These are phyloP conservation scores for Rattus rattus DNA, from an alignment of 2,113 vertebrate genomes.

Conservation along the genomic window DNA sequence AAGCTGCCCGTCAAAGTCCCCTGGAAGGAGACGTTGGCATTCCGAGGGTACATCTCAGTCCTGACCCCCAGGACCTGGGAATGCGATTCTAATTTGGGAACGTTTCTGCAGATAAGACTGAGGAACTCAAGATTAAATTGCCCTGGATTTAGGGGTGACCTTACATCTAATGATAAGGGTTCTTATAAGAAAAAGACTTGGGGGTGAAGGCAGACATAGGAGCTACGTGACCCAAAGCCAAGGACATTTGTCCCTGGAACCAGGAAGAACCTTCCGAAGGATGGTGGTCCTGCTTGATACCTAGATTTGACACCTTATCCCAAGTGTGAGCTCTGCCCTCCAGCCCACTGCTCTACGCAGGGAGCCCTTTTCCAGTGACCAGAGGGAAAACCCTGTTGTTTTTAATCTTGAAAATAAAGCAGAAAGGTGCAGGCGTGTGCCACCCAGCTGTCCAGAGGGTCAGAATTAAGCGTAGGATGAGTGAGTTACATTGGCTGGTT, in stretches of 20 bases:
- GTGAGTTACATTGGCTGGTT: neutral
- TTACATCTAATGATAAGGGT: neutral
- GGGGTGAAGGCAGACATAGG: neutral
- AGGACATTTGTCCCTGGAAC: neutral
- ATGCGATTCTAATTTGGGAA: neutral
- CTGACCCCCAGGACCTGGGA: neutral
- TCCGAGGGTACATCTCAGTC: fast-evolving
- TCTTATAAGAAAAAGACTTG: neutral
- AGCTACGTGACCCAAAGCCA: neutral
- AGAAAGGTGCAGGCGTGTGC: neutral
- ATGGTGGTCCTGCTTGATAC: neutral
- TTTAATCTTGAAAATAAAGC: neutral
- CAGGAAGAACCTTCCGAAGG: neutral
- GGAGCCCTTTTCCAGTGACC: neutral
- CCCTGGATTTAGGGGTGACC: neutral
- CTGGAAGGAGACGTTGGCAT: neutral
- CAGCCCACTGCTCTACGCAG: neutral
- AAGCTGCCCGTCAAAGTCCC: neutral
- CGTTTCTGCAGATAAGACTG: neutral
- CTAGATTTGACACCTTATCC: neutral
- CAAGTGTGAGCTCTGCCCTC: fast-evolving
- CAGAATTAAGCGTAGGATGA: neutral
- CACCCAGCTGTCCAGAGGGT: neutral
- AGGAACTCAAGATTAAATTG: neutral
- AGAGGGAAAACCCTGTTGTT: neutral